Evolutionary conservation across 2,888 invertebrate genomes (phyloP), one percentile per base, ranked within the genome.

Genomic region (Desoria tigrina): DNA sequence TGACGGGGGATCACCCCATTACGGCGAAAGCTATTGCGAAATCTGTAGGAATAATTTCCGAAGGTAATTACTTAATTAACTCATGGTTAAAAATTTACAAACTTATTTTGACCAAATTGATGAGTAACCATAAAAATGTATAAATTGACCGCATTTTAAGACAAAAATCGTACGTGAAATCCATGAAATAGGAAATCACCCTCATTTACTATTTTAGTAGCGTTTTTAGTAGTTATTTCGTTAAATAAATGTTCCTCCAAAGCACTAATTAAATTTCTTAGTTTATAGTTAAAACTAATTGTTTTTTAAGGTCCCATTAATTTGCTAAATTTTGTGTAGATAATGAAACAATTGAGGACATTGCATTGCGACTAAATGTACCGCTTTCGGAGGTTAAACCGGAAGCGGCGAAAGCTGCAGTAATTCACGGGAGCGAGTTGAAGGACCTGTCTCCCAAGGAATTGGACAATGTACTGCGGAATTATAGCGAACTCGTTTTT

Each of bases 21-120:
- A 90, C 90, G 1, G 90, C 90, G 24, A 85, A 86, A 77, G 89
- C 90, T 2, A 87, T 90, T 66, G 90, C 90, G 0, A 82, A 84
- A 66, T 86, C 87, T 69, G 88, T 89, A 1, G 89, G 89, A 27
- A 89, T 90, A 70, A 88, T 89, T 55, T 85, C 87, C 9, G 81
- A 82, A 71, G 83, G 84, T 67, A 78, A 21, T 55, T 53, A 24
- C 23, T 4, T 51, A 24, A 24, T 26, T 23, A 21, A 51, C n/a
- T n/a, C n/a, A n/a, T n/a, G n/a, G n/a, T n/a, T n/a, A n/a, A n/a
- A n/a, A n/a, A n/a, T n/a, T n/a, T n/a, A n/a, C n/a, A n/a, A n/a
- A n/a, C n/a, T n/a, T n/a, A n/a, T n/a, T n/a, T n/a, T n/a, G n/a
- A n/a, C n/a, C n/a, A n/a, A n/a, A n/a, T n/a, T n/a, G n/a, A n/a